phyloP scores from a whole-genome alignment of 2,797 vertebrate genomes.

The Syndactyla subalaris region DNA sequence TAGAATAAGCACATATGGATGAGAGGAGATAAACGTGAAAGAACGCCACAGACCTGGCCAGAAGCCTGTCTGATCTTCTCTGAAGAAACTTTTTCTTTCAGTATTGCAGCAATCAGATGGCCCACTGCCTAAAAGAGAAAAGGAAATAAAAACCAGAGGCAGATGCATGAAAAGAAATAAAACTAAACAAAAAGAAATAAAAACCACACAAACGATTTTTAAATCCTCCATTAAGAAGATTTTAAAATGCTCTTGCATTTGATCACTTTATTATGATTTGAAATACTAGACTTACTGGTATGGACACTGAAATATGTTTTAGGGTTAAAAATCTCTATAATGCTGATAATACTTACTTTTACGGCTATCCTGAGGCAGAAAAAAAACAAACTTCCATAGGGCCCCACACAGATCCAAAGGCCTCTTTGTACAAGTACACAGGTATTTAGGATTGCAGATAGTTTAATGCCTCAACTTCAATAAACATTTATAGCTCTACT shows the following conservation, averaged over 20 bases:
- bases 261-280: neutral
- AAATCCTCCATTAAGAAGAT: neutral
- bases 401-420: neutral
- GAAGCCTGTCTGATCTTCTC: conserved; percentile 82
- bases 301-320: neutral
- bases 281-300: neutral
- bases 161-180: neutral
- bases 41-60: conserved; percentile 79
- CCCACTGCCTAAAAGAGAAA: conserved; percentile 82
- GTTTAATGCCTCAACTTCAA: neutral
- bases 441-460: neutral
- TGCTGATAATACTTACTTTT: neutral
- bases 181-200: neutral
- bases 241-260: neutral
- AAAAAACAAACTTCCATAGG: neutral
- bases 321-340: neutral
- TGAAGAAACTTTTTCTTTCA: conserved; percentile 87
- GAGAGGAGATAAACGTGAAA: neutral
- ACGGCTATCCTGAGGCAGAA: neutral
- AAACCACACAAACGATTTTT: neutral
- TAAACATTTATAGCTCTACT: neutral
- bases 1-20: neutral
- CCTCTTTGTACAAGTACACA: neutral
- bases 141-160: neutral
- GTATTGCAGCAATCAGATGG: conserved; percentile 86